Evolutionary conservation across 2,113 vertebrate genomes (phyloP), one percentile per base, ranked within the genome.

Genomic region (Strix uralensis): DNA sequence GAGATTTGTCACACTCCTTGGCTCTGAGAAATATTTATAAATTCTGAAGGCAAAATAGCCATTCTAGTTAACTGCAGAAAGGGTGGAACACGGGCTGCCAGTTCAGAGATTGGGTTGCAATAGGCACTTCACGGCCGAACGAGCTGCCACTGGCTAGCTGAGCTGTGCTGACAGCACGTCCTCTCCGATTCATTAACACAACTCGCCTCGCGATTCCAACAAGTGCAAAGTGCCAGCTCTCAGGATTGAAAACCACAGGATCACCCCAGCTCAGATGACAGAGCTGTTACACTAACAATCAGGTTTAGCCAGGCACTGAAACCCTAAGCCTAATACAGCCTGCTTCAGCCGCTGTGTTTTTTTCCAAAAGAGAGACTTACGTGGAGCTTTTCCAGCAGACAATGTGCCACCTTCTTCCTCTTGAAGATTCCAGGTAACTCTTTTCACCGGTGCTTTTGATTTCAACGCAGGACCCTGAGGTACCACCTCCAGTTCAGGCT

Each of bases 341-440:
- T 17, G 21, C 47, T 83, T 55, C 47, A 63, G 27, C 57, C 23
- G 34, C 34, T 32, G 18, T 32, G 46, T 74, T 42, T 13, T 34
- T 79, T 91, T 32, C 66, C 25, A 20, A 49, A 34, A 34, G 38
- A 85, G 19, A 77, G 18, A 98, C 99, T 98, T 97, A 99, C 99
- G 98, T 93, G 98, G 98, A 79, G 97, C 96, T 97, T 98, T 99
- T 87, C 98, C 98, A 7, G 97, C 84, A 59, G 98, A 52, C 59
- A 94, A 81, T 0, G 95, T 93, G 25, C 96, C 63, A 1, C 94
- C 61, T 34, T 97, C 98, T 4, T 98, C 98, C 58, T 99, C 98
- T 75, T 99, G 98, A 38, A 99, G 99, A 96, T 99, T 99, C 99
- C 99, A 99, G 14, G 99, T 99, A 55, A 99, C 99, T 89, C 99